Evolutionary conservation across 2,797 vertebrate genomes (phyloP).

Genomic region (Antrozous pallidus): DNA sequence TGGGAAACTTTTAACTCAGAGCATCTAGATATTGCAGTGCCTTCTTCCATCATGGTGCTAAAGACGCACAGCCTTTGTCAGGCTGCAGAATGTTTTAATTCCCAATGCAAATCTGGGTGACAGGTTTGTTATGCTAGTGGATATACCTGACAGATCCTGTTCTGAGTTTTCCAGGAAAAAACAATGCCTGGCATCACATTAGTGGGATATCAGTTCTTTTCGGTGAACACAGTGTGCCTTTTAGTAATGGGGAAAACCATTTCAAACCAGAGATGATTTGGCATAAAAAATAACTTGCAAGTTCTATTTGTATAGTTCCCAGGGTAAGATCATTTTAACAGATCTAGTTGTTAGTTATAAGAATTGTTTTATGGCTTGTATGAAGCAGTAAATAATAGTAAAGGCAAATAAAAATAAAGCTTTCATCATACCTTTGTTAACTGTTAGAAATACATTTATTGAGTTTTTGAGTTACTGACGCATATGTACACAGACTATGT

Average conservation of each 20-base stretch:
- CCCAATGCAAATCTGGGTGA: constrained; percentile 76
- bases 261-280: constrained; percentile 68
- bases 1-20: constrained; percentile 67
- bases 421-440: constrained; percentile 52
- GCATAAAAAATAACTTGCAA: constrained; percentile 67
- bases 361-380: constrained; percentile 42
- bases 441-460: constrained; percentile 37
- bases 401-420: constrained; percentile 49
- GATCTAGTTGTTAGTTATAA: constrained; percentile 18
- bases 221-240: constrained; percentile 64
- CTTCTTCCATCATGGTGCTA: constrained; percentile 71
- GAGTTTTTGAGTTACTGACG: constrained; percentile 36
- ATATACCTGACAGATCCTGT: constrained; percentile 79
- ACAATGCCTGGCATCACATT: constrained; percentile 66
- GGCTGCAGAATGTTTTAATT: constrained; percentile 78
- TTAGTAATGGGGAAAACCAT: constrained; percentile 73
- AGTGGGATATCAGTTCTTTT: constrained; percentile 63
- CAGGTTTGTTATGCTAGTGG: constrained; percentile 75
- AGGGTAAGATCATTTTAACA: constrained; percentile 63
- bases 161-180: constrained; percentile 58
- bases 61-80: constrained; percentile 79
- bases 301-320: constrained; percentile 41
- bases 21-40: constrained; percentile 57
- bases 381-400: constrained; percentile 57
- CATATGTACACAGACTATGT: constrained; percentile 24